Base-by-base conservation (phyloP, 53 echinoderm and acorn worm species). In the Stichopus horrens region DNA sequence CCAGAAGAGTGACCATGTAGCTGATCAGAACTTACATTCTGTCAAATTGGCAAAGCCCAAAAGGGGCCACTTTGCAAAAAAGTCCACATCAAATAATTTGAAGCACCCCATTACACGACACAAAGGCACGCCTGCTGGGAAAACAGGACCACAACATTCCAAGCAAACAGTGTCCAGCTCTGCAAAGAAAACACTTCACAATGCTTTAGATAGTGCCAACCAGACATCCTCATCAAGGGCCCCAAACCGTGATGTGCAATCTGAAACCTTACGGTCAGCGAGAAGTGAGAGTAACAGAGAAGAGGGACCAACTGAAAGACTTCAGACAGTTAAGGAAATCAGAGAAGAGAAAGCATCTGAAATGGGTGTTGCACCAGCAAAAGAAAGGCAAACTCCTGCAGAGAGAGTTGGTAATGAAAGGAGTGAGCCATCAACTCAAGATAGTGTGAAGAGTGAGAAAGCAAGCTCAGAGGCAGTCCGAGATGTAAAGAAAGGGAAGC, bases 51-150 rank as follows among this genome's bases (percentile, higher is more conserved):
- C 51, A 52, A 22, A 63, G 66, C 51, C 63, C 10, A 63, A 16
- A 67, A 68, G 52, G 52, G 67, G 67, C 51, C 63, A 85, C 52
- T 85, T 85, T 67, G 85, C 85, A 5, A 85, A 23, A 52, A 85
- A 85, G 66, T 85, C 85, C 4, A 85, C 85, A 66, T 65, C 66
- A 22, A 85, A 85, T 59, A 85, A 85, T 52, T 22, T 85, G 18
- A 85, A 18, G 37, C 85, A 67, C 52, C 13, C 66, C 9, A 6
- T 65, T 0, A 71, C 7, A n/a, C 16, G 18, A 6, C 71, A n/a
- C n/a, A 71, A 71, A 18, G 71, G 71, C 4, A 5, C n/a, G 0
- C 71, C 71, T 16, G 71, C 71, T 18, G 14, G 14, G 18, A 71
- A 58, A 58, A 52, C 76, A 23, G 58, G 58, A 7, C 55, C 55